phyloP scores from a whole-genome alignment of 2,888 invertebrate genomes.

The Chironomus riparius region DNA sequence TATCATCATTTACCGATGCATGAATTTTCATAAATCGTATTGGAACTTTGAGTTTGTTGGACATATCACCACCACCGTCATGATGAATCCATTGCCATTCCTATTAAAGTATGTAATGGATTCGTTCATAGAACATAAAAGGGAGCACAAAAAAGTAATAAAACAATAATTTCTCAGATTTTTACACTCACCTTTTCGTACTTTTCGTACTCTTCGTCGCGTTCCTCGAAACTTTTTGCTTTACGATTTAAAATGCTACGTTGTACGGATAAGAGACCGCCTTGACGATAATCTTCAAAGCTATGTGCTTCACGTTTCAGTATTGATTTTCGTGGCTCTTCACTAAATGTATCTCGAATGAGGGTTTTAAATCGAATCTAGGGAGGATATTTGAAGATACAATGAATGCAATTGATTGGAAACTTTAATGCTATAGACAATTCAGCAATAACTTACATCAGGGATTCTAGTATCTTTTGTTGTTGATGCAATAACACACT shows the following conservation, averaged over 20 bases:
- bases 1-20: not conserved
- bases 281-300: slow-evolving; percentile 58
- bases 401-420: not conserved
- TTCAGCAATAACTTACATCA: slow-evolving; percentile 34
- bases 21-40: slow-evolving; percentile 33
- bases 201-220: slow-evolving; percentile 83
- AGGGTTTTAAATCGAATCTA: slow-evolving; percentile 61
- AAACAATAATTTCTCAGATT: slow-evolving; percentile 53
- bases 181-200: slow-evolving; percentile 70
- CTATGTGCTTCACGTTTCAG: slow-evolving; percentile 74
- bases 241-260: slow-evolving; percentile 56
- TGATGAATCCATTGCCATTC: slow-evolving; percentile 25
- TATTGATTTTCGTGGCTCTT: slow-evolving; percentile 66
- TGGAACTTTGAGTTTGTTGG: slow-evolving; percentile 23
- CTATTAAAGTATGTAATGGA: not conserved
- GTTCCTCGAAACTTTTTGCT: slow-evolving; percentile 82
- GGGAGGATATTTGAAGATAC: not conserved
- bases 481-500: slow-evolving; percentile 76
- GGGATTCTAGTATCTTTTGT: slow-evolving; percentile 47
- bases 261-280: slow-evolving; percentile 50
- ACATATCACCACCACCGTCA: not conserved
- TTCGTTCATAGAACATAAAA: too few species aligned
- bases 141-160: not conserved
- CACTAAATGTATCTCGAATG: slow-evolving; percentile 56
- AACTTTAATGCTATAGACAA: not conserved